Evolutionary conservation across 2,888 invertebrate species (phyloP).

Genomic region (Caradrina kadenii): DNA sequence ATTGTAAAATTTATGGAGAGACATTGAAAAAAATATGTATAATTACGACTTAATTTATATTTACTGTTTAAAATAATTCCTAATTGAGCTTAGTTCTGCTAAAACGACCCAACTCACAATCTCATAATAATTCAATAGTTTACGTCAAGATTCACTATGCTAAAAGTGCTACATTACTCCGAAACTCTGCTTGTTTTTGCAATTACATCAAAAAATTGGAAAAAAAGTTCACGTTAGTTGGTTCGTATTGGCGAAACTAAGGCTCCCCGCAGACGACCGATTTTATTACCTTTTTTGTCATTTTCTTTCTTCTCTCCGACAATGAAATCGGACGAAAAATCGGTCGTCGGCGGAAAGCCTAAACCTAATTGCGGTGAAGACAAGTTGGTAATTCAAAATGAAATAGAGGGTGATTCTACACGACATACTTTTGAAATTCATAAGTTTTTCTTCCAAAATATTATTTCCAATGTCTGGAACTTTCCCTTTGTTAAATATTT

Average conservation of each 20-base stretch:
- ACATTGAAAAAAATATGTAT: too few relatives aligned
- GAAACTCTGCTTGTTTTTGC: too few relatives aligned
- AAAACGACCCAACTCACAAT: background rate
- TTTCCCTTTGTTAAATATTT: conserved; percentile 28
- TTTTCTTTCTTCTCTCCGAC: too few relatives aligned
- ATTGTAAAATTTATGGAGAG: too few relatives aligned
- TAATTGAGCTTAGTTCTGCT: background rate
- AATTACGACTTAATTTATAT: too few relatives aligned
- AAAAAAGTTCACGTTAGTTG: background rate
- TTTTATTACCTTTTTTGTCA: too few relatives aligned
- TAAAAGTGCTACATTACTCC: background rate
- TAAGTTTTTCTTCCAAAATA: conserved; percentile 19
- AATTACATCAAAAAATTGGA: too few relatives aligned
- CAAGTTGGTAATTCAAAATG: background rate
- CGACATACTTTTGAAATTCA: background rate
- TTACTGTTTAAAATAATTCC: background rate
- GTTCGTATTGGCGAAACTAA: background rate
- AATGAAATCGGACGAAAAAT: too few relatives aligned
- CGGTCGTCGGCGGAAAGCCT: too few relatives aligned
- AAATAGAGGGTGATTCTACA: background rate
- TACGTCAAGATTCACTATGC: background rate
- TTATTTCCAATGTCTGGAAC: conserved; percentile 14
- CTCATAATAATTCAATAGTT: background rate
- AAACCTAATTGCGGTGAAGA: background rate
- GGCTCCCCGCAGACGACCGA: too few relatives aligned